Conservation (phyloP, 1,140 invertebrate species). For the Heliconius hewitsoni region DNA sequence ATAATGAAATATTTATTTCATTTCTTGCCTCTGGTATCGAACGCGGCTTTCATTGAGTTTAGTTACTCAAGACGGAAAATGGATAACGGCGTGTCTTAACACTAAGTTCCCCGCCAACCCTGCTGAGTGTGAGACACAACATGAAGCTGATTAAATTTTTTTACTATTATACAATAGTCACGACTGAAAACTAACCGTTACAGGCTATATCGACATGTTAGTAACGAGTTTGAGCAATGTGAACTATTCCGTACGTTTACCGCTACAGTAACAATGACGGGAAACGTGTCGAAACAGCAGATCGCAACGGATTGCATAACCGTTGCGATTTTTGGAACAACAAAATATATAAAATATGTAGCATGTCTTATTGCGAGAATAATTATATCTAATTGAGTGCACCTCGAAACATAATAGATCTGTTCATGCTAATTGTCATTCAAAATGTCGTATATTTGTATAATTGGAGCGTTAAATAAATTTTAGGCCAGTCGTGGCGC, state of each 20-base stretch:
- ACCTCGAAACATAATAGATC: background rate
- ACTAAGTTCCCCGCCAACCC: too few species aligned
- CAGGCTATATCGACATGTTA: background rate
- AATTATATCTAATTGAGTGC: background rate
- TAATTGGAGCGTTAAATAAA: background rate
- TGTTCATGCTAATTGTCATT: background rate
- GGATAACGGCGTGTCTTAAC: too few species aligned
- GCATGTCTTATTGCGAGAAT: slow-evolving; percentile 3
- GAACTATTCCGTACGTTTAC: slow-evolving; percentile 13
- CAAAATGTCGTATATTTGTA: background rate
- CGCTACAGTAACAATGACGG: slow-evolving; percentile 31
- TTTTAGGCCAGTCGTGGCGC: background rate
- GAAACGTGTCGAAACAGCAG: slow-evolving; percentile 35
- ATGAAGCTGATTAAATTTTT: too few species aligned
- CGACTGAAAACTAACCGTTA: background rate
- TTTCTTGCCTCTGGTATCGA: too few species aligned
- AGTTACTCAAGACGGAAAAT: too few species aligned
- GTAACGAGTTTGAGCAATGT: slow-evolving; percentile 10
- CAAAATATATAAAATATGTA: slow-evolving; percentile 23
- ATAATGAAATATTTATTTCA: too few species aligned
- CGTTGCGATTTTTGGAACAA: slow-evolving; percentile 33
- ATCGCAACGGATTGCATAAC: slow-evolving; percentile 29
- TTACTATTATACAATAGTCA: background rate
- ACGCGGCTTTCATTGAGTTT: too few species aligned
- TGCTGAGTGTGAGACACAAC: too few species aligned